These are phyloP conservation scores for Brachystomella parvula DNA, from an alignment of 1,140 invertebrate genomes.

Conservation along the genomic window DNA sequence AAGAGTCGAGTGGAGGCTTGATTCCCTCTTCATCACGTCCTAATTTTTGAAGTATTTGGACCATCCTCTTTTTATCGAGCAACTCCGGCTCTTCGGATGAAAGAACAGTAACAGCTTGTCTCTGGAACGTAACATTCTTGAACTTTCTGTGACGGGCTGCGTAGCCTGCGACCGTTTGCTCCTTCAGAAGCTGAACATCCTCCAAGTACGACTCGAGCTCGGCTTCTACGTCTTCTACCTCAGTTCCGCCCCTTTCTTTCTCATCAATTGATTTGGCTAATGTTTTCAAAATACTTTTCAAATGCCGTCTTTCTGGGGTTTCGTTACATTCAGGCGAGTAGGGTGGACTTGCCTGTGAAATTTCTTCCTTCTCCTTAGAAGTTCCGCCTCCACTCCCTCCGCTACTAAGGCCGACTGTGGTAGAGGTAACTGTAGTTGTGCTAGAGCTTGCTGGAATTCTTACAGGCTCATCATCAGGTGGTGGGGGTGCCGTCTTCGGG, in stretches of 20 bases:
- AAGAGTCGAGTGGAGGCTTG: no score
- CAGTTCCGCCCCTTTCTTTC: slow-evolving; percentile 7
- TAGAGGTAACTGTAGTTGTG: not conserved
- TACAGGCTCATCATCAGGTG: not conserved
- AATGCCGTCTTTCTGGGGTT: slow-evolving; percentile 65
- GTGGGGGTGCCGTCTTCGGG: not conserved
- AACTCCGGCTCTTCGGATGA: slow-evolving; percentile 25
- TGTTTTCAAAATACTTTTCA: slow-evolving; percentile 78
- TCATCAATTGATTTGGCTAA: slow-evolving; percentile 47
- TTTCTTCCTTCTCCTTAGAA: slow-evolving; percentile 18
- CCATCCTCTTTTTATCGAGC: no score
- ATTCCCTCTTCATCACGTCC: no score
- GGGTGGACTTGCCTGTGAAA: slow-evolving; percentile 34
- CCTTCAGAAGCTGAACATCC: slow-evolving; percentile 52
- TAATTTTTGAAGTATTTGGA: no score
- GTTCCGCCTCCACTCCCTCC: not conserved
- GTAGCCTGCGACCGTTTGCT: slow-evolving; percentile 69
- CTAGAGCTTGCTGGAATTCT: not conserved
- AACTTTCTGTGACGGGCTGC: slow-evolving; percentile 76
- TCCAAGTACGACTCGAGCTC: slow-evolving; percentile 14
- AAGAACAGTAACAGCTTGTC: slow-evolving; percentile 55
- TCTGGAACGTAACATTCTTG: slow-evolving; percentile 80
- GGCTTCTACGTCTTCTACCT: not conserved
- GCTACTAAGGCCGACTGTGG: not conserved
- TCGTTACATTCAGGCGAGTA: slow-evolving; percentile 67